Conservation (phyloP, 2,797 vertebrate species). For the Scarus forsteni region DNA sequence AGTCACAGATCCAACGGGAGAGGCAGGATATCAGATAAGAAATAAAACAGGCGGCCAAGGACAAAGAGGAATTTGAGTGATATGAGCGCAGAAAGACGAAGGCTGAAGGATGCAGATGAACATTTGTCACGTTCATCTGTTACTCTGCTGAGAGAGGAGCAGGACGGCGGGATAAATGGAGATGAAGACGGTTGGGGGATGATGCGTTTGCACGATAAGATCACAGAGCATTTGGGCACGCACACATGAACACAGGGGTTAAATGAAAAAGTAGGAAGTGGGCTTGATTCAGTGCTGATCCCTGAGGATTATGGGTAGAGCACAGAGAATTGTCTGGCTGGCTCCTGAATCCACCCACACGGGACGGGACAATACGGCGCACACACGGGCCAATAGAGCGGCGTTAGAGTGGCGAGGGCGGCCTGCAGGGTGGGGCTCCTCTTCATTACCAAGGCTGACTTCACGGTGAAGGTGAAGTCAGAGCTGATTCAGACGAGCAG, state of each 20-base stretch:
- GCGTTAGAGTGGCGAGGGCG: slow-evolving; percentile 31
- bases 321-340: slow-evolving; percentile 68
- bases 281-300: slow-evolving; percentile 72
- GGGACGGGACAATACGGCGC: slow-evolving; percentile 41
- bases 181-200: slow-evolving; percentile 48
- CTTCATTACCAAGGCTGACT: slow-evolving; percentile 83
- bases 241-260: slow-evolving; percentile 27
- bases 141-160: slow-evolving; percentile 36
- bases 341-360: slow-evolving; percentile 60
- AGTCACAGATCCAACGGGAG: slow-evolving; percentile 31
- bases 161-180: slow-evolving; percentile 40
- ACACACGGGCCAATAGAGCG: slow-evolving; percentile 15
- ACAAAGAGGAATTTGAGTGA: slow-evolving; percentile 42
- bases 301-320: slow-evolving; percentile 77
- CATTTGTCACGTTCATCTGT: slow-evolving; percentile 55
- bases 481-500: slow-evolving; percentile 41
- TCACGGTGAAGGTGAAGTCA: slow-evolving; percentile 81
- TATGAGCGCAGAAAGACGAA: slow-evolving; percentile 46
- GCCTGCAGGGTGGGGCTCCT: slow-evolving; percentile 60
- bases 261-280: slow-evolving; percentile 71
- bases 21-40: slow-evolving; percentile 49
- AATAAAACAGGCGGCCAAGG: slow-evolving; percentile 47
- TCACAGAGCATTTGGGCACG: slow-evolving; percentile 53
- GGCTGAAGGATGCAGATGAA: slow-evolving; percentile 50
- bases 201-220: slow-evolving; percentile 61